Conservation (phyloP, 2,797 vertebrate species). For the Thalassophryne amazonica region DNA sequence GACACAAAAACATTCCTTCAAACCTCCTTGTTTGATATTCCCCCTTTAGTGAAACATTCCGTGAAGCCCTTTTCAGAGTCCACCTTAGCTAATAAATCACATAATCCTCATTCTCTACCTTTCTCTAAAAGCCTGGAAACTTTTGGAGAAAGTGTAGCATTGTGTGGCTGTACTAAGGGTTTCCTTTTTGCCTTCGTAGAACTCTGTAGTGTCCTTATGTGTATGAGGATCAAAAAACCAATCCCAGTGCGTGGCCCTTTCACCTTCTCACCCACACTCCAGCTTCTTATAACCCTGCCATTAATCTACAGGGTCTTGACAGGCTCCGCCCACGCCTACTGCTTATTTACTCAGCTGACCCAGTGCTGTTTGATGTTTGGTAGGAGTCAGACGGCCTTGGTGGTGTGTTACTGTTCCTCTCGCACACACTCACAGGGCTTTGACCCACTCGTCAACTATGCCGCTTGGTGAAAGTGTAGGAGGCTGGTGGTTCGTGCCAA, state of each 20-base stretch:
- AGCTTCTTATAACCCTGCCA: too few species aligned
- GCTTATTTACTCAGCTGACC: conserved; percentile 76
- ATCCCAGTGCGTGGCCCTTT: conserved; percentile 53
- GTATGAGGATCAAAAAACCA: conserved; percentile 64
- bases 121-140: conserved; percentile 33
- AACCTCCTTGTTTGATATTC: conserved; percentile 59
- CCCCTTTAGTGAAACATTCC: conserved; percentile 61
- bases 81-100: conserved; percentile 70
- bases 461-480: conserved; percentile 56
- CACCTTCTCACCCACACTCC: conserved; percentile 70
- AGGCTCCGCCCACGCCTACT: conserved; percentile 38
- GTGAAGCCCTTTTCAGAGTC: conserved; percentile 51
- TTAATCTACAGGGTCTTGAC: conserved; percentile 60
- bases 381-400: conserved; percentile 39
- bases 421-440: conserved; percentile 13
- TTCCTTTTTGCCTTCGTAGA: conserved; percentile 40
- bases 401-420: conserved; percentile 19
- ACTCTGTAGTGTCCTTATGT: conserved; percentile 44
- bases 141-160: conserved; percentile 55
- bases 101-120: conserved; percentile 61
- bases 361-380: conserved; percentile 65
- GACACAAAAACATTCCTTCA: conserved; percentile 61
- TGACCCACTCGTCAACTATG: conserved; percentile 51
- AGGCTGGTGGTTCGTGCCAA: conserved; percentile 65
- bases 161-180: conserved; percentile 57